phyloP scores from a whole-genome alignment of 1,140 invertebrate species.

The Fopius arisanus region DNA sequence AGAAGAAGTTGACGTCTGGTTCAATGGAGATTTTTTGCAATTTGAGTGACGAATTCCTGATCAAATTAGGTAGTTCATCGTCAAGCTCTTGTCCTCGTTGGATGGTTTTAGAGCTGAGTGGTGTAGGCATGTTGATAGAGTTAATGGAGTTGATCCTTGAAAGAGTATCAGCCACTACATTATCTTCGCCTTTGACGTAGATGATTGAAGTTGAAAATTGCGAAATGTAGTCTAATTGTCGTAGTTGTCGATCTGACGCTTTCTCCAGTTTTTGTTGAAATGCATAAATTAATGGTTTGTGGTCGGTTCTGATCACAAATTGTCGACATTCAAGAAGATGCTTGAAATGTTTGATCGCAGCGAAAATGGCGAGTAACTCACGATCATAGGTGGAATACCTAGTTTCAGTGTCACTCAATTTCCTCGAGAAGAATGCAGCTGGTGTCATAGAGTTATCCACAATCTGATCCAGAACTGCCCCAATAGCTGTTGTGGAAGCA shows the following conservation, averaged over 20 bases:
- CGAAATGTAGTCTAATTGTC: slow-evolving; percentile 41
- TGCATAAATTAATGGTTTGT: slow-evolving; percentile 52
- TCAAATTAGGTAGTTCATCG: background rate
- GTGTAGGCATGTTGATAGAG: slow-evolving; percentile 18
- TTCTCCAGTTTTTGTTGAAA: slow-evolving; percentile 40
- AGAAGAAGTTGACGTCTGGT: slow-evolving; percentile 17
- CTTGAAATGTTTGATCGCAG: too few relatives aligned
- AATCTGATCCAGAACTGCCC: slow-evolving; percentile 48
- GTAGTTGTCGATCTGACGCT: slow-evolving; percentile 24
- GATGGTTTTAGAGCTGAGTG: slow-evolving; percentile 23
- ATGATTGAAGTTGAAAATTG: slow-evolving; percentile 45
- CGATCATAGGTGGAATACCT: too few relatives aligned
- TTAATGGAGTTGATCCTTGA: slow-evolving; percentile 37
- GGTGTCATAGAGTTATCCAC: slow-evolving; percentile 38
- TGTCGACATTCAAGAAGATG: too few relatives aligned
- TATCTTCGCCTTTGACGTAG: slow-evolving; percentile 42
- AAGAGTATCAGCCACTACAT: slow-evolving; percentile 45
- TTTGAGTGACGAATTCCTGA: slow-evolving; percentile 12
- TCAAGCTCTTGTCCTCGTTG: slow-evolving; percentile 28
- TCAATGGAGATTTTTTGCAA: slow-evolving; percentile 24
- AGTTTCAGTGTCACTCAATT: slow-evolving; percentile 48
- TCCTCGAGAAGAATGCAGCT: slow-evolving; percentile 53
- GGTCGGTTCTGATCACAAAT: too few relatives aligned
- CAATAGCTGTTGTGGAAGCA: slow-evolving; percentile 53
- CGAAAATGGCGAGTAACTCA: too few relatives aligned